Evolutionary conservation across 2,888 invertebrate species (phyloP), one percentile per base, ranked within the genome.

Genomic region (Agonopterix heracliana): DNA sequence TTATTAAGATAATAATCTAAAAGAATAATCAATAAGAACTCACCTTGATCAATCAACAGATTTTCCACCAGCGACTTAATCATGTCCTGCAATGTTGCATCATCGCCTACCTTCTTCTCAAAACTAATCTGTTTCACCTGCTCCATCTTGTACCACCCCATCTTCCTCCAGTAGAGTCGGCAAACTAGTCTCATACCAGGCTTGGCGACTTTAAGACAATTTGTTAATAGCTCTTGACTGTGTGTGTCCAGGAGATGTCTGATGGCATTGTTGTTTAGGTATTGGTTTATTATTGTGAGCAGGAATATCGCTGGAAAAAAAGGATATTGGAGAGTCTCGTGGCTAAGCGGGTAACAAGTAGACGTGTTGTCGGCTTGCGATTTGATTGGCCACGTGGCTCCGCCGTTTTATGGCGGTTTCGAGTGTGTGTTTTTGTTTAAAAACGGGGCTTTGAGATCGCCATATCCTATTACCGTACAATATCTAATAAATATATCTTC

Each of bases 131-230:
- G 54, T 11, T 54, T 48, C 1, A 81, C 54, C 40, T 74, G 59
- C 0, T 73, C 64, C 3, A 50, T 50, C 41, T 65, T 68, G 50
- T 75, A 81, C 88, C 89, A 89, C 9, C 66, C 61, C 0, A 67
- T 63, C 49, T 76, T 71, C 5, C 77, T 63, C 87, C 89, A 87
- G 54, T 74, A 87, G 40, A 89, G 54, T 2, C 85, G 63, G 57
- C 85, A 85, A 1, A 85, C 68, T 1, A 86, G 51, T 45, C 63
- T 67, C 61, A 78, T 66, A 0, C 78, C 78, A 0, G 75, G 75
- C 41, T 78, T 75, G 0, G 54, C 47, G 0, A 78, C 45, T 10
- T 55, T 45, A 50, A 74, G 54, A 44, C 67, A 71, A 11, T 62
- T 68, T 8, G 53, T 51, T 4, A 86, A 54, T 1, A 85, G 54